Evolutionary conservation across 2,113 vertebrate species (phyloP), one percentile per base, ranked within the genome.

Genomic region (Etheostoma cragini): DNA sequence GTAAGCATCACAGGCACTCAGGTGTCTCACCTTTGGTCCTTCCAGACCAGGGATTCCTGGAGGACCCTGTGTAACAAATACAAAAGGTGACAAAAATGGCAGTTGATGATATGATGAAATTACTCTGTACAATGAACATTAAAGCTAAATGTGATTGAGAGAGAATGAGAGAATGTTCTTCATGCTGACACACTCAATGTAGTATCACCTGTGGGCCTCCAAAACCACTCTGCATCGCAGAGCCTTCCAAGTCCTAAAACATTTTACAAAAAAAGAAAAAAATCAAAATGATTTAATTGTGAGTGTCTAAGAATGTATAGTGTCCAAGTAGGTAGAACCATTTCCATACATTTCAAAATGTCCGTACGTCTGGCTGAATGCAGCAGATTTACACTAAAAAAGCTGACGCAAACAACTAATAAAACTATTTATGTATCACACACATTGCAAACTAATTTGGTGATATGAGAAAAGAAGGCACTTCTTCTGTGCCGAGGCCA

Each of bases 231-330:
- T 81, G 52, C 46, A 49, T 83, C 19, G 96, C 97, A n/a, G 97
- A 98, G 52, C 95, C 96, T 91, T 99, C 97, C n/a, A 93, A 85
- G 75, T 98, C 97, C 98, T 99, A 45, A 61, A 38, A 72, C 17
- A 80, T 13, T 21, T 8, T 14, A 58, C 22, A 42, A 46, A 56
- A 4, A 6, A 26, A 45, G 0, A 50, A 24, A 19, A 19, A 11
- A 42, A 10, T 22, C 52, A 26, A 11, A 49, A 13, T 13, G 3
- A 61, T 72, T 4, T 13, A 22, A 62, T 19, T 50, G 11, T 46
- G 15, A 46, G 3, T 12, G 33, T 42, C 11, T 2, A 8, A n/a
- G 1, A 38, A 38, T 14, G 22, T 53, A 22, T 1, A 38, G 50
- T 38, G 17, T n/a, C 5, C 47, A 13, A 50, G 13, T 42, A 24